Evolutionary conservation across 2,113 vertebrate species (phyloP).

Genomic region (Mungos mungo): DNA sequence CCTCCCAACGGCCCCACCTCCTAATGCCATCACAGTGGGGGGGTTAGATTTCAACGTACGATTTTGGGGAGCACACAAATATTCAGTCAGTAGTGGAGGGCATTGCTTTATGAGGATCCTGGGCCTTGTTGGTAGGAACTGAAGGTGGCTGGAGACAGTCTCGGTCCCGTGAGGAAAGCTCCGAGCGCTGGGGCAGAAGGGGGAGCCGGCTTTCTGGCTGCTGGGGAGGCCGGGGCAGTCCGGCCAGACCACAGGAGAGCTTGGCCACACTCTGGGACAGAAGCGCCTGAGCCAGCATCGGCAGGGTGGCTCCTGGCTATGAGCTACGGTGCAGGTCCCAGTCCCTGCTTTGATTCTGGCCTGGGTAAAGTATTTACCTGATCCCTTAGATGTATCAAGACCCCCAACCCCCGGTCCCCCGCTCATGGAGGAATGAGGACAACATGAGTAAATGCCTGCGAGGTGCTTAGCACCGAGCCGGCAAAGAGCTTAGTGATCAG

Average conservation of each 20-base stretch:
- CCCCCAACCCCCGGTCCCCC: not conserved
- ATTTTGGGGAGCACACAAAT: not conserved
- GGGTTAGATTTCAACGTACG: not conserved
- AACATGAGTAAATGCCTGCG: not conserved
- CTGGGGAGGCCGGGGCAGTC: not conserved
- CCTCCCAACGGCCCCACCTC: not conserved
- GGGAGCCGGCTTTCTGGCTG: not conserved
- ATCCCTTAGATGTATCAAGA: not conserved
- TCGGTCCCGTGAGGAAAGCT: not conserved
- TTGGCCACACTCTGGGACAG: not conserved
- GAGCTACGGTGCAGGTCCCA: not conserved
- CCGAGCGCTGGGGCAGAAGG: not conserved
- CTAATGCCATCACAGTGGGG: no score
- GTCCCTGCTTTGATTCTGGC: not conserved
- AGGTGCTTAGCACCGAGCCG: not conserved
- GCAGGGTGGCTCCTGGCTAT: not conserved
- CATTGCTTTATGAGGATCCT: not conserved
- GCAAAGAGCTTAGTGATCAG: rapidly evolving
- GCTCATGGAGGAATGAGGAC: not conserved
- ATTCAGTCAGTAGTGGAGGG: not conserved
- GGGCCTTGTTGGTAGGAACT: not conserved
- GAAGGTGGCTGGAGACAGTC: not conserved
- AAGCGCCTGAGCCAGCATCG: not conserved
- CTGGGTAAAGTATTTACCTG: not conserved
- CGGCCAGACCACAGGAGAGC: not conserved